Base-by-base conservation (phyloP, 2,888 invertebrate genomes). In the Sipunculus nudus region DNA sequence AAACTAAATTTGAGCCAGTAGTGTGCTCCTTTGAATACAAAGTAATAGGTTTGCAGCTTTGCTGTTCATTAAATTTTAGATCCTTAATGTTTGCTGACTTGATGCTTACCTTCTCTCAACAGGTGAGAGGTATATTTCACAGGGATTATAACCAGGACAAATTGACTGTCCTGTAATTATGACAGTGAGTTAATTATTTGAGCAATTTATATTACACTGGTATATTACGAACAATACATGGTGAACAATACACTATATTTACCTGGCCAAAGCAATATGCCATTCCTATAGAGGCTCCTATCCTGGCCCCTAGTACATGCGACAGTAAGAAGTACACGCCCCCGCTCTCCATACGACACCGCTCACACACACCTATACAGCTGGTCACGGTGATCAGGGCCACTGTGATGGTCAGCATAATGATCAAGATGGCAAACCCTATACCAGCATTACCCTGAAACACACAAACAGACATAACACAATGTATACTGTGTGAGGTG, bases 261-360 rank as follows among this genome's bases (percentile, higher is more conserved):
- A 93, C 94, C 89, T 95, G 94, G 67, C 96, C 97, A 86, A 98
- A 96, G 82, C 95, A 95, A 84, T 97, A 98, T 23, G 98, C 87
- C 73, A 98, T 86, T 41, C 96, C 96, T 45, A 97, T 87, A 28
- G 96, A 91, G 41, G 96, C 96, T 13, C 96, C 97, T 80, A 96
- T 91, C 78, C 94, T 88, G 5, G 95, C 94, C 39, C 97, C 97
- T 28, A 98, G 86, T 3, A 96, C 95, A 78, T 97, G 96, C 0
- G 96, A 92, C 38, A 98, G 86, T 61, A 98, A 87, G 85, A 96
- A 96, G 85, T 97, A 97, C 28, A 97, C 95, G 49, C 97, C 97
- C n/a, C 97, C 97, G 85, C 94, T 94, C 85, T 96, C 94, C 78
- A 96, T 91, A 64, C 93, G 88, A 86, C 95, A 95, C 80, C 96